Evolutionary conservation across 2,888 invertebrate genomes (phyloP).

Genomic region (Athrips mouffetella): DNA sequence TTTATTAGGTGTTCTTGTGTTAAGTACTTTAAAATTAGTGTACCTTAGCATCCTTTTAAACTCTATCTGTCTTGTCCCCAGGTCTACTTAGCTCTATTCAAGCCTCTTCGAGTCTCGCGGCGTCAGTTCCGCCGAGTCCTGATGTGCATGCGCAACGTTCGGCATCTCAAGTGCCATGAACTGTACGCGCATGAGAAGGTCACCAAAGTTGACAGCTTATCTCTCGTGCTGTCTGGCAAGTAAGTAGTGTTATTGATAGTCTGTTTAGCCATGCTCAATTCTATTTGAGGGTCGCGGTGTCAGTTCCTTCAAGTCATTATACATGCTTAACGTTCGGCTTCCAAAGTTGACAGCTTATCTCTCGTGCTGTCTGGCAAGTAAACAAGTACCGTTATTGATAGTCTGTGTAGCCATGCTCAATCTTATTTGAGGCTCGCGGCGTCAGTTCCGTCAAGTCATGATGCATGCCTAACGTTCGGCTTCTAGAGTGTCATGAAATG

Average conservation of each 20-base stretch:
- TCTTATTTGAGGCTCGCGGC: too few species aligned
- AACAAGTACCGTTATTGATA: slow-evolving; percentile 50
- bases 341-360: slow-evolving; percentile 91
- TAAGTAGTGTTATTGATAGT: slow-evolving; percentile 85
- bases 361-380: slow-evolving; percentile 92
- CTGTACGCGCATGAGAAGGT: slow-evolving; percentile 93
- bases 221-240: slow-evolving; percentile 92
- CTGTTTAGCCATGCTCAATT: slow-evolving; percentile 88
- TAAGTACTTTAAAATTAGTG: too few species aligned
- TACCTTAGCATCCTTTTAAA: too few species aligned
- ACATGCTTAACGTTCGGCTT: slow-evolving; percentile 88
- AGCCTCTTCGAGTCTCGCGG: slow-evolving; percentile 88
- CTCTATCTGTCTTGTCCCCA: slow-evolving; percentile 43
- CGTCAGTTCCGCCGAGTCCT: slow-evolving; percentile 89
- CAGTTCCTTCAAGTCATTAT: slow-evolving; percentile 90
- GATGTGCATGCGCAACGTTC: slow-evolving; percentile 88
- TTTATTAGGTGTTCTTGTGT: too few species aligned
- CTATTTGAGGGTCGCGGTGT: slow-evolving; percentile 86
- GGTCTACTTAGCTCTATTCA: slow-evolving; percentile 89
- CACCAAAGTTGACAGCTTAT: slow-evolving; percentile 91
- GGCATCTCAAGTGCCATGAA: slow-evolving; percentile 89
- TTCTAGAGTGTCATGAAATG: too few species aligned
- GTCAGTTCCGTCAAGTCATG: too few species aligned
- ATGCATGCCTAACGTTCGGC: too few species aligned
- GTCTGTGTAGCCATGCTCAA: background rate